phyloP scores from a whole-genome alignment of 2,888 invertebrate species.

The Netelia fuscicornis region DNA sequence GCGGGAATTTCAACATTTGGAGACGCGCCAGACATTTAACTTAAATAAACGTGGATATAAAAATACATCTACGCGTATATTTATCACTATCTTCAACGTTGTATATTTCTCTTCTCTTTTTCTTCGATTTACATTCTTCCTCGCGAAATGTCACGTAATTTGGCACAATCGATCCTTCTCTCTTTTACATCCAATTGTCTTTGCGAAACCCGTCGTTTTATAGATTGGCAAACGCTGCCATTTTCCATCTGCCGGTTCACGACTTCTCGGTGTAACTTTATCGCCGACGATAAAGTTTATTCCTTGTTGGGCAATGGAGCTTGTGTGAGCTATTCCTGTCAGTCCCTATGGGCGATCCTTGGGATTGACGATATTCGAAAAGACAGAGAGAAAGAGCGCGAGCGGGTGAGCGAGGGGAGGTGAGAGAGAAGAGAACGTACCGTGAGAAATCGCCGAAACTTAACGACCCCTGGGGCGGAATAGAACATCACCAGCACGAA shows the following conservation, averaged over 20 bases:
- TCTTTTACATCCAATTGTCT: background rate
- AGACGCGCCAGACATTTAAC: no score
- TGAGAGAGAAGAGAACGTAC: background rate
- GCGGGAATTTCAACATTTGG: no score
- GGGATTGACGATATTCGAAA: background rate
- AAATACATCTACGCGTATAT: no score
- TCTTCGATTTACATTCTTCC: no score
- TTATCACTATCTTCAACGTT: no score
- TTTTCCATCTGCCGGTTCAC: background rate
- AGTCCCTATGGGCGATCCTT: conserved; percentile 29
- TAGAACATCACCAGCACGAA: background rate
- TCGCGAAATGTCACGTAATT: background rate
- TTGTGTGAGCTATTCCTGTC: conserved; percentile 45
- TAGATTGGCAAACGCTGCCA: background rate
- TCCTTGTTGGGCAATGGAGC: conserved; percentile 50
- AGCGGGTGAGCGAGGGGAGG: conserved; percentile 39
- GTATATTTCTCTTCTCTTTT: no score
- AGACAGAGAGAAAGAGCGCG: background rate
- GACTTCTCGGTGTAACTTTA: conserved; percentile 13
- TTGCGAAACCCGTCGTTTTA: background rate
- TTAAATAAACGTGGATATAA: no score
- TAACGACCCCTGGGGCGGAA: conserved; percentile 3
- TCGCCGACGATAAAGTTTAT: conserved; percentile 58
- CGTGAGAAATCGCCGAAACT: conserved; percentile 10
- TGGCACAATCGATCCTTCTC: background rate